A percentile compares a stretch with the other conserved stretches of the same genome.
Conservation (phyloP, 2,888 invertebrate species). For the Volucella bombylans region DNA sequence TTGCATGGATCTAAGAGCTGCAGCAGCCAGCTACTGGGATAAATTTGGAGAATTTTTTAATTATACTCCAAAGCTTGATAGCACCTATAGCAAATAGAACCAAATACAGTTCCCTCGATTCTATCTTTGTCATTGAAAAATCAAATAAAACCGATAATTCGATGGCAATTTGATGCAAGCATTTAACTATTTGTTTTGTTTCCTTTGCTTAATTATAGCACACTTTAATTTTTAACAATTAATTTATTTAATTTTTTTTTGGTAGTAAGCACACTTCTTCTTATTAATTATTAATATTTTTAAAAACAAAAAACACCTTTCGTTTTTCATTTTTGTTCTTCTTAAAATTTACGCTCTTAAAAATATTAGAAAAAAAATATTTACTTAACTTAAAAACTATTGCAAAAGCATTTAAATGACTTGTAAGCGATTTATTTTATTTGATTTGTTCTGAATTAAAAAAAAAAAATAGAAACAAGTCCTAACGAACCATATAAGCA, state of each 20-base stretch:
- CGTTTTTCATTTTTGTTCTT: conserved; percentile 14
- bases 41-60: too few relatives aligned
- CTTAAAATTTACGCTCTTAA: conserved; percentile 10
- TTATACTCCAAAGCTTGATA: too few relatives aligned
- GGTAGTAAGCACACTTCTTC: conserved; percentile 57
- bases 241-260: conserved; percentile 13
- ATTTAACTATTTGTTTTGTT: conserved; percentile 37
- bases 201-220: conserved; percentile 44
- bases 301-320: conserved; percentile 12
- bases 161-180: conserved; percentile 47
- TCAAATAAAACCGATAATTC: conserved; percentile 5
- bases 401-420: conserved; percentile 34
- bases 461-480: neutral
- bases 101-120: conserved; percentile 1
- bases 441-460: neutral
- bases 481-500: neutral
- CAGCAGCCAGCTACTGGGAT: too few relatives aligned
- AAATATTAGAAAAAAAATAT: conserved; percentile 20
- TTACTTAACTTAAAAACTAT: conserved; percentile 45
- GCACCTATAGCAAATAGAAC: too few relatives aligned
- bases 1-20: too few relatives aligned
- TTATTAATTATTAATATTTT: conserved; percentile 41
- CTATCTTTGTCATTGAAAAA: neutral
- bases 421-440: conserved; percentile 9
- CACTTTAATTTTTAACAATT: conserved; percentile 44